Percentiles rank a stretch among this genome's conserved stretches.
Conservation (phyloP, 1,140 invertebrate species). For the Planococcus citri region DNA sequence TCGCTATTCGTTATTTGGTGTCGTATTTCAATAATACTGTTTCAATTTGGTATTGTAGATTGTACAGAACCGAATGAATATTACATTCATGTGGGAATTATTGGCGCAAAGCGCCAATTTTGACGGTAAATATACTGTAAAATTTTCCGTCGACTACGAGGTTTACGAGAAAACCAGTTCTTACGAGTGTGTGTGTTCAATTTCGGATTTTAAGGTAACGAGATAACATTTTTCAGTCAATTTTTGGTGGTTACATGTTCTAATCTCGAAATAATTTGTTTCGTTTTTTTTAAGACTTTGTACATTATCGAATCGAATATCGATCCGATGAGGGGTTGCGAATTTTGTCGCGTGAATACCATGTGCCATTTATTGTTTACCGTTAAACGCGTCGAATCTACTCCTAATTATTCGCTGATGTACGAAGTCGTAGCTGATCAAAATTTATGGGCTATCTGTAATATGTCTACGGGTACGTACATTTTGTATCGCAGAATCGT, state of each 20-base stretch:
- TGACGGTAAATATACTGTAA: background rate
- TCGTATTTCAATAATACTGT: no score
- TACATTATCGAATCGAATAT: background rate
- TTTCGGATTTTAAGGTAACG: background rate
- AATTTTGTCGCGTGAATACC: constrained; percentile 76
- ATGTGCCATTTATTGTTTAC: constrained; percentile 73
- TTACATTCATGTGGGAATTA: constrained; percentile 2
- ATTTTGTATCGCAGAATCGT: background rate
- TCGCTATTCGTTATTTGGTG: no score
- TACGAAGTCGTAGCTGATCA: constrained; percentile 86
- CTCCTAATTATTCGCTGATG: constrained; percentile 53
- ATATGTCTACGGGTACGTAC: constrained; percentile 11
- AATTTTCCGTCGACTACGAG: background rate
- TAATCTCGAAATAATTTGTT: background rate
- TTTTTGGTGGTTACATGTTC: background rate
- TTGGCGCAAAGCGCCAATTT: background rate
- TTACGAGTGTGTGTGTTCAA: background rate
- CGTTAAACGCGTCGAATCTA: constrained; percentile 43
- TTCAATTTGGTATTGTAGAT: background rate
- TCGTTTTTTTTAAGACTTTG: background rate
- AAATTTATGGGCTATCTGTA: constrained; percentile 78
- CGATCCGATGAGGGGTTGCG: constrained; percentile 32
- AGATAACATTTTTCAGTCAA: background rate
- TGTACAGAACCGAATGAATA: background rate
- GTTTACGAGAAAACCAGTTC: background rate